Base-by-base conservation (phyloP, 2,797 vertebrate genomes). In the Sylvilagus floridanus region DNA sequence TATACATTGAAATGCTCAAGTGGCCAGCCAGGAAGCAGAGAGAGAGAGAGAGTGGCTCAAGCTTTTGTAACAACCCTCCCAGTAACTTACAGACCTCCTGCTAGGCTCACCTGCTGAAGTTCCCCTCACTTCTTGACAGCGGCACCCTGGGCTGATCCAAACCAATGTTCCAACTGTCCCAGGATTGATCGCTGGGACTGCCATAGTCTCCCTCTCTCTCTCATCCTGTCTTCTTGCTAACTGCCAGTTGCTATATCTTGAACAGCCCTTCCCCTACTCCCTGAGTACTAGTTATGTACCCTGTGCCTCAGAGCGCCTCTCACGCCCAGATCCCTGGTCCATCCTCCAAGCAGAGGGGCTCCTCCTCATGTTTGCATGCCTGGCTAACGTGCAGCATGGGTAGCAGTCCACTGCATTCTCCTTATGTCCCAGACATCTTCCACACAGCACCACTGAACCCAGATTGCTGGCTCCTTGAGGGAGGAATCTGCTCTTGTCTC, bases 221-320 rank as follows among this genome's bases (percentile, higher is more conserved):
- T 71, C n/a, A 69, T 17, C 21, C 57, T 52, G 47, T 90, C 62
- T 77, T 90, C 79, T 76, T 66, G 66, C 32, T 90, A 86, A 88
- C 60, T 65, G 62, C 69, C 24, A 22, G 30, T 42, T 22, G 30
- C 12, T 65, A 2, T 65, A 50, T 17, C 63, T 19, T 63, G 17
- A 81, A 63, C 50, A 88, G 11, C 17, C 24, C 19, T 92, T 71
- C 47, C 30, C 2, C 7, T 8, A n/a, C 50, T 0, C 16, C 14
- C 30, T n/a, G 79, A 86, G 60, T 72, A 35, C 87, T 84, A 72
- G 42, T 83, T 75, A 10, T 9, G 52, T 32, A 5, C 35, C 12
- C 2, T 24, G 14, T n/a, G 37, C 6, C 7, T 28, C 42, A 2
- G 19, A 26, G 66, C 68, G 54, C 30, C 2, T 2, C 50, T 28